phyloP scores from a whole-genome alignment of 2,888 invertebrate genomes.

The Laspeyria flexula region DNA sequence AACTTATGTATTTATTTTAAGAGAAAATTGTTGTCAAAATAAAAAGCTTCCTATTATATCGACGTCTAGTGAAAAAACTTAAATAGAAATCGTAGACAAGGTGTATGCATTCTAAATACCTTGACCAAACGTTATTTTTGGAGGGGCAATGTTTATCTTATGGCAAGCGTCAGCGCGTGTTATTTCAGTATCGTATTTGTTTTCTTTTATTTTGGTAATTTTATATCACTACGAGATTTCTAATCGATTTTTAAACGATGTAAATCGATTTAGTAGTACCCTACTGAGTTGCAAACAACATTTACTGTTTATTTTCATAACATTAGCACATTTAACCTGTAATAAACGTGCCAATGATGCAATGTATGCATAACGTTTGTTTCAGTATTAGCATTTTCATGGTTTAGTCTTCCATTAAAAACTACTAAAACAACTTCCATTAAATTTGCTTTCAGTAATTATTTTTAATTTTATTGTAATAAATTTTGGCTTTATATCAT shows the following conservation, averaged over 20 bases:
- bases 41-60: constrained; percentile 20
- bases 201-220: constrained; percentile 75
- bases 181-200: constrained; percentile 72
- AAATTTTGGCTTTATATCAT: too few relatives aligned
- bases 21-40: too few relatives aligned
- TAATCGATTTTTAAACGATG: constrained; percentile 63
- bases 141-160: constrained; percentile 72
- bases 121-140: constrained; percentile 71
- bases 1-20: too few relatives aligned
- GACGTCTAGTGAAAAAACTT: constrained; percentile 30
- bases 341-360: constrained; percentile 7
- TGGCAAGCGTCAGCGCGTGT: constrained; percentile 64
- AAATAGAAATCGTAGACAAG: constrained; percentile 56
- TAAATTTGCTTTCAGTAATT: neutral
- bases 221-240: constrained; percentile 59
- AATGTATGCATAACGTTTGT: constrained; percentile 3
- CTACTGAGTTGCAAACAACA: constrained; percentile 24
- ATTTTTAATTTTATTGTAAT: neutral
- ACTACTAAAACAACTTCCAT: neutral
- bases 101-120: constrained; percentile 67
- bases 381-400: constrained; percentile 2
- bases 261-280: constrained; percentile 26
- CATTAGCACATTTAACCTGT: constrained; percentile 18
- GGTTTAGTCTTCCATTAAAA: neutral
- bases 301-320: constrained; percentile 35